Evolutionary conservation across 2,113 vertebrate genomes (phyloP), one percentile per base, ranked within the genome.

Genomic region (Ictidomys tridecemlineatus): DNA sequence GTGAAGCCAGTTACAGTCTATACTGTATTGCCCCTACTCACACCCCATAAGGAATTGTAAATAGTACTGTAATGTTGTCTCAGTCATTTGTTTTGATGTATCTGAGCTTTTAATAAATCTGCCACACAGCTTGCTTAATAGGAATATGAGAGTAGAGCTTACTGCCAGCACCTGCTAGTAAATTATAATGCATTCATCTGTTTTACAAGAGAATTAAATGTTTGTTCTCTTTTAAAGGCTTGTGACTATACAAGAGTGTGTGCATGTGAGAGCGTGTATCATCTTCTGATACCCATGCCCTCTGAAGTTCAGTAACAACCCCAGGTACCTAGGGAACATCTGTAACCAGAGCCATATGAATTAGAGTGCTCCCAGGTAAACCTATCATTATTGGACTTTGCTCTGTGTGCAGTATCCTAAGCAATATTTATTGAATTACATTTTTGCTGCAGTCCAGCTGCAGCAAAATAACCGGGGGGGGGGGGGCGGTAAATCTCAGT

Each of bases 51-150:
- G 97, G 97, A 97, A 98, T 98, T 98, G 98, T 98, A 99, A 98
- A 98, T 98, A 98, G 98, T 98, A 98, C 98, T 98, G 97, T 98
- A 98, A 98, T 98, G 98, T 99, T 99, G 98, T 98, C 98, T 98
- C 98, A 98, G 98, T 98, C 98, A 98, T 99, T 99, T 98, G 98
- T 99, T 99, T 98, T 99, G 98, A 98, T 98, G 98, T 98, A 98
- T 98, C 98, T 51, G 94, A 98, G 98, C 98, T 98, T 98, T 98
- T 98, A 98, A 99, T 99, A 99, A 98, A 99, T 99, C 98, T 99
- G 97, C 98, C 97, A 97, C 97, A 97, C 97, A 97, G 97, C 98
- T 98, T 98, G 96, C 98, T 98, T 99, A 99, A 99, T 99, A 98
- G 98, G 98, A 98, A 98, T 98, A 98, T 98, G 98, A 98, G 98